phyloP scores from a whole-genome alignment of 2,797 vertebrate genomes.

The Masticophis lateralis region DNA sequence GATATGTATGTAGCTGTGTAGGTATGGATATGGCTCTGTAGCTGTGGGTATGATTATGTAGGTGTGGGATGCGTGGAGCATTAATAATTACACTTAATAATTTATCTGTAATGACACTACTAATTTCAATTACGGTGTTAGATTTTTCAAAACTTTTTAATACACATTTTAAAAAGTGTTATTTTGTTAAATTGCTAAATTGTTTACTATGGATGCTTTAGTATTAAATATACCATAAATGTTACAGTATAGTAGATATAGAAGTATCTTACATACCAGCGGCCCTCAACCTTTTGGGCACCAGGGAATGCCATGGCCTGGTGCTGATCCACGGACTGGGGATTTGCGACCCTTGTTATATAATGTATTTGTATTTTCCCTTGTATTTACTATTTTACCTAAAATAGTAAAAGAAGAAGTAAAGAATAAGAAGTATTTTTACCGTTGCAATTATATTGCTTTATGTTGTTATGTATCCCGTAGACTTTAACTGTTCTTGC shows the following conservation, averaged over 20 bases:
- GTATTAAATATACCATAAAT: not conserved
- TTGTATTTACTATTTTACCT: not conserved
- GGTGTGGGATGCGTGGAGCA: not conserved
- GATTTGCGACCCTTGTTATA: no score
- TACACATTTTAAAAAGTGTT: not conserved
- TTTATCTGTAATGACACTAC: not conserved
- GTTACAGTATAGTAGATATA: not conserved
- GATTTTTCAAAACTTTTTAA: not conserved
- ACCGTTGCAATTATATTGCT: not conserved
- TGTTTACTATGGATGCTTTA: not conserved
- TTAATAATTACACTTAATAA: not conserved
- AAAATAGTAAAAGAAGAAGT: not conserved
- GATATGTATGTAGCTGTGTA: not conserved
- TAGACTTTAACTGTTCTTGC: not conserved
- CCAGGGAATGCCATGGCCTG: no score
- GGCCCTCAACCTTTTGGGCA: no score
- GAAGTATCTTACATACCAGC: not conserved
- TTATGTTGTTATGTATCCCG: not conserved
- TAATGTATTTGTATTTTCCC: not conserved
- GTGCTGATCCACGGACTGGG: fast-evolving
- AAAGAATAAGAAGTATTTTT: not conserved
- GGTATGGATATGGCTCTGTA: not conserved
- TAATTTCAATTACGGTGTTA: not conserved
- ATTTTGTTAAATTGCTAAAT: not conserved
- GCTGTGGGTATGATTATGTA: not conserved